phyloP scores from a whole-genome alignment of 2,888 invertebrate genomes.

The Steinernema scapterisci region DNA sequence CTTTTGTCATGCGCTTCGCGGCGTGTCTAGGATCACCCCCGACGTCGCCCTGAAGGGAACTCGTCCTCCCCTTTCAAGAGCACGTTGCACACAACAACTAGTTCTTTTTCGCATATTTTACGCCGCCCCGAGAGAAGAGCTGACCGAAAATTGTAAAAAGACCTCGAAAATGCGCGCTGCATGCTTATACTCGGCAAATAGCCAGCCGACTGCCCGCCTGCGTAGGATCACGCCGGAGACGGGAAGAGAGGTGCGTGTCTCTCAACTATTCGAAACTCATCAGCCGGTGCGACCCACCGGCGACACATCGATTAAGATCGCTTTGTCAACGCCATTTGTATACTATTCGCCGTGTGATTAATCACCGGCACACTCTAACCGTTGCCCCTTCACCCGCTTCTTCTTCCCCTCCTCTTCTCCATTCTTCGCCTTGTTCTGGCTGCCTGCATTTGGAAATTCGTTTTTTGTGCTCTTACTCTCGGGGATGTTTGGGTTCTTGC shows the following conservation, averaged over 20 bases:
- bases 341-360: constrained; percentile 18
- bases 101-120: neutral
- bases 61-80: neutral
- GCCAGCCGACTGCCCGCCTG: too few species aligned
- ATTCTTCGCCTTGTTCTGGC: neutral
- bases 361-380: neutral
- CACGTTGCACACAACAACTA: neutral
- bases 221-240: neutral
- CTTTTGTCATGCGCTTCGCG: neutral
- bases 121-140: neutral
- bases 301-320: constrained; percentile 5
- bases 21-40: neutral
- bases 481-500: too few species aligned
- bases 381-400: neutral
- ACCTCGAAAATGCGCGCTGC: constrained; percentile 18
- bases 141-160: constrained; percentile 12
- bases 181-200: too few species aligned
- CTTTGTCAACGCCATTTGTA: constrained; percentile 26
- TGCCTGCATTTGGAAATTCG: neutral
- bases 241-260: neutral
- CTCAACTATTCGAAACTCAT: neutral
- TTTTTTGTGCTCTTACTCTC: neutral
- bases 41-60: neutral
- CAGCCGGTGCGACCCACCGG: neutral
- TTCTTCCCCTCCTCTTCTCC: neutral